These are phyloP conservation scores for Sycobia sp. DNA, from an alignment of 1,140 invertebrate genomes.

Conservation along the genomic window DNA sequence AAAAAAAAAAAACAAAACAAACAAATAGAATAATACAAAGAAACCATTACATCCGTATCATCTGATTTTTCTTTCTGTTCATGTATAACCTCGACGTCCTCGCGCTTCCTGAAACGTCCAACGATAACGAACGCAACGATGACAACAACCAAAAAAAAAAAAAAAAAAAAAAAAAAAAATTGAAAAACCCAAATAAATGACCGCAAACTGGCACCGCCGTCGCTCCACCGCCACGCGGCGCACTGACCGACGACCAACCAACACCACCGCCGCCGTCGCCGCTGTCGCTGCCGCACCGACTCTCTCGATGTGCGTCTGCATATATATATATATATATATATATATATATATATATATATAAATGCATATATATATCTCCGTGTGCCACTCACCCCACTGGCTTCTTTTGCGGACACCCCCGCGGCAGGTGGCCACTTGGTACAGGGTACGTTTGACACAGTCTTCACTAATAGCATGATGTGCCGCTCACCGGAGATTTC, in stretches of 20 bases:
- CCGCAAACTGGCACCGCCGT: not conserved
- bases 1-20: too few relatives aligned
- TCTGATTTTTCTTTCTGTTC: too few relatives aligned
- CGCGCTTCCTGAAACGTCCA: too few relatives aligned
- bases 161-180: not conserved
- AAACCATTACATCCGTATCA: too few relatives aligned
- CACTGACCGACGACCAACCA: conserved; percentile 4
- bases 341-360: too few relatives aligned
- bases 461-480: conserved; percentile 63
- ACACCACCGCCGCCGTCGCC: not conserved
- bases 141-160: too few relatives aligned
- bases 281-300: not conserved
- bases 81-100: too few relatives aligned
- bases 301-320: conserved; percentile 6
- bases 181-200: not conserved
- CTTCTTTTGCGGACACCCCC: conserved; percentile 53
- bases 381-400: too few relatives aligned
- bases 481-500: conserved; percentile 35
- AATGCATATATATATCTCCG: too few relatives aligned
- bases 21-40: too few relatives aligned
- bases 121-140: not conserved
- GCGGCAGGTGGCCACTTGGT: conserved; percentile 82
- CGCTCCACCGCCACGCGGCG: not conserved
- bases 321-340: too few relatives aligned
- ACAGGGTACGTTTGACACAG: conserved; percentile 78